A percentile compares a stretch with the other conserved stretches of the same genome.
These are phyloP conservation scores for Montipora cactus DNA, from an alignment of 64 coral and sea anemone species.

Conservation along the genomic window DNA sequence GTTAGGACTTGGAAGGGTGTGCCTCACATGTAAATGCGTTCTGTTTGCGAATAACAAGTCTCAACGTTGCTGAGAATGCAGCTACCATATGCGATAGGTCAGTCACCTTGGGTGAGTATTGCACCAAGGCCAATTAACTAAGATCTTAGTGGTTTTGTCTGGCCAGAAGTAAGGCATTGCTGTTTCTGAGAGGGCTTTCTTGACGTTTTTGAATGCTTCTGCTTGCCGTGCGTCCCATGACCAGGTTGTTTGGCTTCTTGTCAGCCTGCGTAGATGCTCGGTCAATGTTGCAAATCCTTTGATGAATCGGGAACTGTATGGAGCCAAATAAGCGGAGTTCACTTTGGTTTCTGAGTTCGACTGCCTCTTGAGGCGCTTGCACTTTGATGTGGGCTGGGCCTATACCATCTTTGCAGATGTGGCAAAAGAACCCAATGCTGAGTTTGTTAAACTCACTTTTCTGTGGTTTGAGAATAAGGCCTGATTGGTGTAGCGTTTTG, in stretches of 20 bases:
- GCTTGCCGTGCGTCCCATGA: constrained; percentile 25
- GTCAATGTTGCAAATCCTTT: constrained; percentile 5
- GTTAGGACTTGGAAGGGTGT: constrained; percentile 3
- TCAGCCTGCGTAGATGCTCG: constrained; percentile 29
- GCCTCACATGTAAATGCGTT: not conserved
- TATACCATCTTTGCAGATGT: not conserved
- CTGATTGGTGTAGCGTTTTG: not conserved
- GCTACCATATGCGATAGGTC: not conserved
- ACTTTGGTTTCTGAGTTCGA: constrained; percentile 14
- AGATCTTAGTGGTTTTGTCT: constrained; percentile 15
- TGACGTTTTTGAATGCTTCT: constrained; percentile 28
- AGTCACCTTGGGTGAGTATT: constrained; percentile 16
- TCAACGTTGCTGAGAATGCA: constrained; percentile 7
- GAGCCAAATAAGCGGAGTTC: constrained; percentile 31
- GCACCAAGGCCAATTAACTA: constrained; percentile 1
- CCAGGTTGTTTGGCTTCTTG: constrained; percentile 17
- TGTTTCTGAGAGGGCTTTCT: not conserved
- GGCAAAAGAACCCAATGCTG: not conserved
- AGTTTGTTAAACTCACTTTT: not conserved
- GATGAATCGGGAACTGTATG: constrained; percentile 41
- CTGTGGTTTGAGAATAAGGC: not conserved
- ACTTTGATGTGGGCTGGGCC: not conserved
- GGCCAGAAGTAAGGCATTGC: constrained; percentile 1
- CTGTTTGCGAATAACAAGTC: constrained; percentile 25
- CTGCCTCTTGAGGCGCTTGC: constrained; percentile 2